Conservation (phyloP, 2,797 vertebrate species). For the Gallirallus australis region DNA sequence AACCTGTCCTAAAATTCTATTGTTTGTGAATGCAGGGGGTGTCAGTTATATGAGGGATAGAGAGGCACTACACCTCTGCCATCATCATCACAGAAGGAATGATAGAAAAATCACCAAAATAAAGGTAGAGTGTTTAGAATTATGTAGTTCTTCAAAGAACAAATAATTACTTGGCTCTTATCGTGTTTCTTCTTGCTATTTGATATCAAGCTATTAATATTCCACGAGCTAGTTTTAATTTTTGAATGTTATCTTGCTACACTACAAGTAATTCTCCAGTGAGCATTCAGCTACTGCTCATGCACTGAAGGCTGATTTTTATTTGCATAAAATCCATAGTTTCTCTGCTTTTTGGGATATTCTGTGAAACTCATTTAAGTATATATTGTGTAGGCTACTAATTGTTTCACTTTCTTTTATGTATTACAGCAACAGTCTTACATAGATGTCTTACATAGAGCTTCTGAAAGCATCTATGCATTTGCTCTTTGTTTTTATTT, state of each 20-base stretch:
- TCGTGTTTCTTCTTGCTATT: neutral
- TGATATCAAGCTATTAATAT: neutral
- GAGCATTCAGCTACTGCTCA: neutral
- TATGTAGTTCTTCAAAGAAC: neutral
- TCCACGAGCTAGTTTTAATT: neutral
- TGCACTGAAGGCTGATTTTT: neutral
- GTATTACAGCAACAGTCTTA: neutral
- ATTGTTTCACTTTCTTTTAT: neutral
- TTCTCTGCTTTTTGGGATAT: neutral
- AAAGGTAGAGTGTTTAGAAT: neutral
- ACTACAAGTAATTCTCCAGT: neutral
- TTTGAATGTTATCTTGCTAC: neutral
- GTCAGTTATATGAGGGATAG: neutral
- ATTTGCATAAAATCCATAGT: neutral
- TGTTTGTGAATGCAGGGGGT: neutral
- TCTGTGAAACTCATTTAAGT: neutral
- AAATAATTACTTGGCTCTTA: neutral
- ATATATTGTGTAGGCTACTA: neutral
- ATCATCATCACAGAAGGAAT: neutral
- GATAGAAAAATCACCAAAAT: neutral
- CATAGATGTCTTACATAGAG: neutral
- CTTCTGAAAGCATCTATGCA: neutral
- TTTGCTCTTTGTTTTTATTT: neutral
- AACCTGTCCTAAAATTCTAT: neutral
- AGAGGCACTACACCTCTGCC: neutral